These are phyloP conservation scores for Pseudonaja textilis DNA, from an alignment of 2,113 vertebrate species.

Conservation along the genomic window DNA sequence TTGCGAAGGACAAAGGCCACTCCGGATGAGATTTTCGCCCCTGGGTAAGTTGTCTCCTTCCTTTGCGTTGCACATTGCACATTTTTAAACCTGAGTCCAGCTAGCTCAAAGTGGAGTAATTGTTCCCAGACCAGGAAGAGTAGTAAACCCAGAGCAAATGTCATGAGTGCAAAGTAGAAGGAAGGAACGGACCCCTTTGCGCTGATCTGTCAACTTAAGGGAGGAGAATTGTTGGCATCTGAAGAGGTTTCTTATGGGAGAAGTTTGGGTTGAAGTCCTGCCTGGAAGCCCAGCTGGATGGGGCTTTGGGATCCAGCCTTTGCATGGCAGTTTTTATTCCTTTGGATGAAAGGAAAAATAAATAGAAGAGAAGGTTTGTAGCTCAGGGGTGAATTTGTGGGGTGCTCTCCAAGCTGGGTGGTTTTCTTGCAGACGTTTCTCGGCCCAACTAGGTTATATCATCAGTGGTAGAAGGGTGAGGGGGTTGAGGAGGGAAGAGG, in stretches of 20 bases:
- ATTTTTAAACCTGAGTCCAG: not conserved
- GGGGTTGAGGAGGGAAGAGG: too few species aligned
- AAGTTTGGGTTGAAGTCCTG: not conserved
- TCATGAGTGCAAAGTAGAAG: not conserved
- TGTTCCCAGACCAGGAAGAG: not conserved
- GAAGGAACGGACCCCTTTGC: not conserved
- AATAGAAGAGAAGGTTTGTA: not conserved
- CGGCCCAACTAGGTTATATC: not conserved
- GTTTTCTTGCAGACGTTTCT: not conserved
- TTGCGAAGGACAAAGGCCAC: not conserved
- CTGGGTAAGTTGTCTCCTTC: constrained; percentile 5
- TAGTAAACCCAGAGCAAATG: not conserved
- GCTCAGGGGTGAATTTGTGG: not conserved
- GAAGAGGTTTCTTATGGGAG: not conserved
- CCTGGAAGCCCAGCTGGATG: not conserved
- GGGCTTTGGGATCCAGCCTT: not conserved
- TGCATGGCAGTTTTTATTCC: not conserved
- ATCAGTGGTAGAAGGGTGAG: not conserved
- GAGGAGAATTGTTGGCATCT: not conserved
- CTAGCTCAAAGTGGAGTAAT: not conserved
- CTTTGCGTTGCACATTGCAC: not conserved
- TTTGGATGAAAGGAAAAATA: not conserved
- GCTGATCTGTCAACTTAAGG: not conserved
- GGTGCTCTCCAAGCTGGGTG: not conserved
- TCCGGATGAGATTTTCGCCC: not conserved